Base-by-base conservation (phyloP, 2,797 vertebrate species). In the Hapalemur alaotrensis region DNA sequence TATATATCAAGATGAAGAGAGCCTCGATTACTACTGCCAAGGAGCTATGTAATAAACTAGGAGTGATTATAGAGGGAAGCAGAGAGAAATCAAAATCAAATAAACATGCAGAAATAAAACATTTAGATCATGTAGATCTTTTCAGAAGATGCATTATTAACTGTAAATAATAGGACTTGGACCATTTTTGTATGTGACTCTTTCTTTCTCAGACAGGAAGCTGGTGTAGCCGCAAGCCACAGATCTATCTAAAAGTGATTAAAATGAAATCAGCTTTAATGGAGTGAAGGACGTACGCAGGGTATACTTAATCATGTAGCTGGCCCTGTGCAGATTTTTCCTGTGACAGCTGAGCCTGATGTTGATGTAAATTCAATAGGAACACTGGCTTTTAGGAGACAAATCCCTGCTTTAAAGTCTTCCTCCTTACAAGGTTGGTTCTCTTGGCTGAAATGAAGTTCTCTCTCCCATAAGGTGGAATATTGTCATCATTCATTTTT, bases 161-260 rank as follows among this genome's bases (percentile, higher is more conserved):
- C 35, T 50, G 41, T 50, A 89, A 63, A 23, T 52, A 61, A 35
- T 30, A 79, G 41, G 50, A 7, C 43, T 57, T 23, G 43, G 76
- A 32, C 38, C 73, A 70, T 46, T 93, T 93, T 69, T 89, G 23
- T 85, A 11, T 59, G 85, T 32, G 89, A 93, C 73, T 96, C 57
- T 76, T 78, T 96, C 48, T 76, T 86, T 41, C 82, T 93, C 83
- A 81, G 17, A 52, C 69, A 91, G 85, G 78, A 92, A 95, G 69
- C 67, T 52, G 32, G 35, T 46, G 2, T 86, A 82, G 70, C 96
- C 75, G 0, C 73, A 93, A 93, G 87, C 97, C 82, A 76, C 81
- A 97, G 76, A 73, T 94, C 67, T 96, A 61, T 95, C 50, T 92
- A 75, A 46, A 95, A 78, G 75, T 73, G 82, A 96, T 96, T 89